A percentile compares a stretch with the other conserved stretches of the same genome.
Evolutionary conservation across 2,888 invertebrate genomes (phyloP).

Genomic region (Cephonodes hylas): DNA sequence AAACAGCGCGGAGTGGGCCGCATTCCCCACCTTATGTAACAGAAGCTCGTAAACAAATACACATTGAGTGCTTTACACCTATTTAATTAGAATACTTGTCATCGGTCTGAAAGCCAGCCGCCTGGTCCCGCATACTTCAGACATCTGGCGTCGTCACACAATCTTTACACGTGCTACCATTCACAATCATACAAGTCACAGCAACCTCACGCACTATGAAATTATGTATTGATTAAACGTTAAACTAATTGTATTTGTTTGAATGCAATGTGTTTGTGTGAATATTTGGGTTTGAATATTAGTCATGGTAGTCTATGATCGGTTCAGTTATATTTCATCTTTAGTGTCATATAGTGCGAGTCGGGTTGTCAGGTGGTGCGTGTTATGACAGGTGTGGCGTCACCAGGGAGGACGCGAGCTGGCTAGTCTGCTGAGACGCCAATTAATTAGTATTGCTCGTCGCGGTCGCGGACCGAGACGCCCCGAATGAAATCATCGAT

Average conservation of each 20-base stretch:
- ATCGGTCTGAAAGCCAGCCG: background rate
- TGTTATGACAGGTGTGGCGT: conserved; percentile 48
- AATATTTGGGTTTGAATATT: conserved; percentile 8
- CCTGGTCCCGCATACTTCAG: background rate
- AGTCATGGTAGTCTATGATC: background rate
- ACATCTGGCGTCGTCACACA: background rate
- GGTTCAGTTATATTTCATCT: background rate
- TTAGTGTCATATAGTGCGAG: background rate
- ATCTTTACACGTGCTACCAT: background rate
- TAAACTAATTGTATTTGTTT: background rate
- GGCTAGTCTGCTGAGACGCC: conserved; percentile 42
- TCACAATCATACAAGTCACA: background rate
- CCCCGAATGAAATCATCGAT: conserved; percentile 46
- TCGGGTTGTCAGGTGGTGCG: conserved; percentile 4
- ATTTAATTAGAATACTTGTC: conserved; percentile 10
- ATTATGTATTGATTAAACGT: background rate
- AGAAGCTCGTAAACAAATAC: conserved; percentile 67
- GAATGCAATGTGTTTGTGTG: background rate
- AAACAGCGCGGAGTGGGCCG: conserved; percentile 54
- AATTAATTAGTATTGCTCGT: conserved; percentile 50
- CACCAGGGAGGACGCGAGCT: conserved; percentile 37
- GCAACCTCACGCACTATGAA: background rate
- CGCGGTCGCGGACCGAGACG: conserved; percentile 37
- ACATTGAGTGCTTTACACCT: conserved; percentile 21
- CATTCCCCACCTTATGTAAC: conserved; percentile 64